These are phyloP conservation scores for Sitta europaea DNA, from an alignment of 2,113 vertebrate genomes.

Conservation along the genomic window DNA sequence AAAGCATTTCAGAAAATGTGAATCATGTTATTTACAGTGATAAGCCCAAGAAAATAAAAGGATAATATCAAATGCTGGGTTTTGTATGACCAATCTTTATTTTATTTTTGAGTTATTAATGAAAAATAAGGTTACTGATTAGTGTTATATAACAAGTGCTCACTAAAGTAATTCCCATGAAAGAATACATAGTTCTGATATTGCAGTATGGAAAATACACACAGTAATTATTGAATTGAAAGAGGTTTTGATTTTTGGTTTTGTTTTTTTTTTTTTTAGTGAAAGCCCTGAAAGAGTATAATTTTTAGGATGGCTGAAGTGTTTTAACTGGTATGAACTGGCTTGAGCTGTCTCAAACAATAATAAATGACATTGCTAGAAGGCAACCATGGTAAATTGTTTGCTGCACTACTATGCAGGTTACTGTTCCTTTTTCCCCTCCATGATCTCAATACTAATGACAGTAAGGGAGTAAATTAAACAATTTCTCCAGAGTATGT, in stretches of 20 bases:
- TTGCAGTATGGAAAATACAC: neutral
- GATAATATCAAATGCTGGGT: neutral
- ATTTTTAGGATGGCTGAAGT: slow-evolving; percentile 16
- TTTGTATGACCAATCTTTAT: neutral
- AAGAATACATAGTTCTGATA: slow-evolving; percentile 1
- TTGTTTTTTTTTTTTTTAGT: neutral
- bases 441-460: slow-evolving; percentile 19
- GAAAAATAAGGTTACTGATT: neutral
- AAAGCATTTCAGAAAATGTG: neutral
- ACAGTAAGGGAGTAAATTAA: slow-evolving; percentile 28
- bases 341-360: neutral
- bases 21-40: neutral
- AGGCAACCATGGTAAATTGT: slow-evolving; percentile 9
- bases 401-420: neutral
- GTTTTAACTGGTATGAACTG: neutral
- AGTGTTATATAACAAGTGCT: neutral
- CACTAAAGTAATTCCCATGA: slow-evolving; percentile 15
- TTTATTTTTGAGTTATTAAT: neutral
- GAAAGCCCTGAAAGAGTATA: neutral
- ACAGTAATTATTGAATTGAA: neutral
- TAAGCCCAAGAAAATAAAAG: neutral
- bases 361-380: slow-evolving; percentile 11
- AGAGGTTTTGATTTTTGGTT: neutral
- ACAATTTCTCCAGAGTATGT: slow-evolving; percentile 19
- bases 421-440: neutral